A percentile compares a stretch with the other conserved stretches of the same genome.
Evolutionary conservation across 2,113 vertebrate species (phyloP).

Genomic region (Pagrus major): DNA sequence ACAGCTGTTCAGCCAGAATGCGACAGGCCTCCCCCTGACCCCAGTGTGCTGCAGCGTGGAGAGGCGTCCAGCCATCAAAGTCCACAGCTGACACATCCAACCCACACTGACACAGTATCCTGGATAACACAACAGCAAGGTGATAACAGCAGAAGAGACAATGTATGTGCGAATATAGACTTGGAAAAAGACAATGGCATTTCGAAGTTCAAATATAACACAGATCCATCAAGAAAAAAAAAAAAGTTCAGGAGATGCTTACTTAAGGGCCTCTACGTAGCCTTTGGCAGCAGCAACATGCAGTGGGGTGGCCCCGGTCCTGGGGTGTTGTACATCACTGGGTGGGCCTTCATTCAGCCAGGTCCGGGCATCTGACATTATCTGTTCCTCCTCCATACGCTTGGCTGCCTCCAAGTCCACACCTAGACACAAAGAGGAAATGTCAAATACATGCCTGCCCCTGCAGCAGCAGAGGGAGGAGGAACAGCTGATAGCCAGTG

Average conservation of each 20-base stretch:
- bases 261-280: slow-evolving; percentile 96
- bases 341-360: slow-evolving; percentile 92
- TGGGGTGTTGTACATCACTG: slow-evolving; percentile 85
- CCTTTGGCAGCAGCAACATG: slow-evolving; percentile 96
- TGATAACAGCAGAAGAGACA: neutral
- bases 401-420: slow-evolving; percentile 91
- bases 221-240: neutral
- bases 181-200: neutral
- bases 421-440: slow-evolving; percentile 75
- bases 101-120: slow-evolving; percentile 93
- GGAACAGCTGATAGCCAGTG: no score
- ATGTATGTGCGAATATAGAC: neutral
- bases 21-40: slow-evolving; percentile 92
- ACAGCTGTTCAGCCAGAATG: slow-evolving; percentile 92
- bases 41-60: slow-evolving; percentile 95
- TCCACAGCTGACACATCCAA: slow-evolving; percentile 91
- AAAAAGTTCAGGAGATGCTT: slow-evolving; percentile 25
- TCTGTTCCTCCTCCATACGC: slow-evolving; percentile 91
- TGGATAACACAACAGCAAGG: slow-evolving; percentile 60
- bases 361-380: slow-evolving; percentile 90
- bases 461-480: no score
- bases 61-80: slow-evolving; percentile 94
- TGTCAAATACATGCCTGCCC: neutral
- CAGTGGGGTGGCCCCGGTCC: slow-evolving; percentile 92
- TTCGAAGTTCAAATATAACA: neutral